Base-by-base conservation (phyloP, 2,797 vertebrate genomes). In the Dromococcyx pavoninus region DNA sequence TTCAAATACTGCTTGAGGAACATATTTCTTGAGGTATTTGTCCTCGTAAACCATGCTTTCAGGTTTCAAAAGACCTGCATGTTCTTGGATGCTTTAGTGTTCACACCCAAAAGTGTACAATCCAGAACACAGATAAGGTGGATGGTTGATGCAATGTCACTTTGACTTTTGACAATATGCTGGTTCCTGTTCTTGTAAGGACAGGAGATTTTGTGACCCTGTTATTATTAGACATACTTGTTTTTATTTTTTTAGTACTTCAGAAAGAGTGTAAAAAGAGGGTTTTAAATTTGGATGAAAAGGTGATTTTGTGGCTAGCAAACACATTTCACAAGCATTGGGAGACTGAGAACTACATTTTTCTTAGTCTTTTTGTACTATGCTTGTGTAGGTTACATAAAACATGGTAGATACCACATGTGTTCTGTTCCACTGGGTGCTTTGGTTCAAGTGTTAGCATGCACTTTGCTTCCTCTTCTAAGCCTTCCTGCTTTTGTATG, bases 91-190 rank as follows among this genome's bases (percentile, higher is more conserved):
- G 58, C 48, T 70, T 91, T 80, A 48, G 62, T 48, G 37, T 28
- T 91, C 86, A 84, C 83, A 41, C 93, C 90, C 87, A 72, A 70
- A 91, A 88, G 54, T 48, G 65, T 37, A 75, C 73, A 74, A 5
- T 39, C n/a, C 70, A 75, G 54, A 75, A 43, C 84, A 24, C 13
- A 89, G 93, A 92, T 95, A 91, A 96, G 61, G 60, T 28, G 60
- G 82, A 4, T 74, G 86, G 88, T 61, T 77, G 78, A 89, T 95
- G 53, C 44, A 10, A 23, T 2, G 39, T 82, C 61, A 17, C 69
- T 89, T 71, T 18, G 28, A 32, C 17, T 77, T 87, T 80, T 72
- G 50, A 80, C 74, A 57, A 43, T 39, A 44, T 35, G 22, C 51
- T 56, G 48, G 44, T 89, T 92, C 61, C 61, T 87, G 12, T 53